phyloP scores from a whole-genome alignment of 2,888 invertebrate genomes.

The Acronicta psi region DNA sequence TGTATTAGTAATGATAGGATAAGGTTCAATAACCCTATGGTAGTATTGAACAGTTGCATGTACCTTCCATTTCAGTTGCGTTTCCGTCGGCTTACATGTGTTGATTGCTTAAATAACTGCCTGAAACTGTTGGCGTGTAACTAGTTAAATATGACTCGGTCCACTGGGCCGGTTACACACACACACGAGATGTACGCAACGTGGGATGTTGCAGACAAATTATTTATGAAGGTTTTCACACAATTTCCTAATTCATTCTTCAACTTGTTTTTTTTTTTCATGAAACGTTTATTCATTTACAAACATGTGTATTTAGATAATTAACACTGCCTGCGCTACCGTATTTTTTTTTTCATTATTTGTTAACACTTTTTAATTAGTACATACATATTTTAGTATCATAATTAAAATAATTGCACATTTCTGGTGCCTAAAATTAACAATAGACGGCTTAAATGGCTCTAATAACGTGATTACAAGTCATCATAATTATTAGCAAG shows the following conservation, averaged over 20 bases:
- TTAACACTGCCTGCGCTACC: too few relatives aligned
- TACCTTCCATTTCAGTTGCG: conserved; percentile 45
- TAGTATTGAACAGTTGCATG: conserved; percentile 35
- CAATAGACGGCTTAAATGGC: too few relatives aligned
- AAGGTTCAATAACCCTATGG: conserved; percentile 49
- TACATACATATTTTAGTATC: too few relatives aligned
- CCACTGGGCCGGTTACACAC: conserved; percentile 28
- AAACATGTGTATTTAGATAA: too few relatives aligned
- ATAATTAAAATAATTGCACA: too few relatives aligned
- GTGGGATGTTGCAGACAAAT: conserved; percentile 30
- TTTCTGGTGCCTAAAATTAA: too few relatives aligned
- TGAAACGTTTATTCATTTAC: background rate
- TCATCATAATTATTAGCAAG: too few relatives aligned
- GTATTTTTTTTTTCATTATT: too few relatives aligned
- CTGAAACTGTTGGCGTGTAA: conserved; percentile 45
- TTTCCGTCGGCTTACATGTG: conserved; percentile 48
- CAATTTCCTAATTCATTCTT: background rate
- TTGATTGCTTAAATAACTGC: conserved; percentile 54
- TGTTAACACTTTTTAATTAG: too few relatives aligned
- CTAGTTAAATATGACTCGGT: conserved; percentile 29
- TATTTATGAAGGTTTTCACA: background rate
- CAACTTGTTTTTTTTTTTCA: background rate
- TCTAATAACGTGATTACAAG: too few relatives aligned
- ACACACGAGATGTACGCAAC: conserved; percentile 30
- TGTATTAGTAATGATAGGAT: too few relatives aligned